These are phyloP conservation scores for Odontesthes bonariensis DNA, from an alignment of 2,113 vertebrate genomes.

Conservation along the genomic window DNA sequence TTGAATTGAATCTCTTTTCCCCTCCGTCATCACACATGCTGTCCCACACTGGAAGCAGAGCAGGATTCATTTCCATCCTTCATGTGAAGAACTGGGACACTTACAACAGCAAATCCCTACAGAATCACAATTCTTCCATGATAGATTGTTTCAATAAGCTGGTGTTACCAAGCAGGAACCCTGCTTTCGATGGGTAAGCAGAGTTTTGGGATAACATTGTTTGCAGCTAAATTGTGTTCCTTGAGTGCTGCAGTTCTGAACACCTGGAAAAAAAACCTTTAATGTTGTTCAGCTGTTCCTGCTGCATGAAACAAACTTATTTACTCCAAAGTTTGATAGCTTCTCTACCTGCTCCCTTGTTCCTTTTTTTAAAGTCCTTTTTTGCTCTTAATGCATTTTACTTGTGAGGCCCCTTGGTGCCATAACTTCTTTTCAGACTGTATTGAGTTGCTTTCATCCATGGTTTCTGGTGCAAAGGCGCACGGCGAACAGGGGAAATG, in stretches of 20 bases:
- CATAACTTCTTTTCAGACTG: constrained; percentile 28
- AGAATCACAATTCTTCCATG: neutral
- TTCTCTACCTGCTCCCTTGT: neutral
- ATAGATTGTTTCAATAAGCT: constrained; percentile 52
- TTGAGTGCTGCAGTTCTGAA: constrained; percentile 15
- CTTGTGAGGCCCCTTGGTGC: constrained; percentile 18
- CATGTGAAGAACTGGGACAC: constrained; percentile 16
- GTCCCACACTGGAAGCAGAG: neutral
- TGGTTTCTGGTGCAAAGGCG: constrained; percentile 58
- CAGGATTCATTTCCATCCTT: constrained; percentile 21
- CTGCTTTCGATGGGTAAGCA: constrained; percentile 35
- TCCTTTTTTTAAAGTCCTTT: neutral
- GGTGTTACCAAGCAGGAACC: constrained; percentile 24
- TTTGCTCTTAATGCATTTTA: constrained; percentile 14
- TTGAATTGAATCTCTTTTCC: neutral
- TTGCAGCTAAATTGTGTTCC: constrained; percentile 21
- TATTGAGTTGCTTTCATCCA: constrained; percentile 60
- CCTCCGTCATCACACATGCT: neutral
- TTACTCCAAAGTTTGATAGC: constrained; percentile 33
- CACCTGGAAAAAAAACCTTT: constrained; percentile 28
- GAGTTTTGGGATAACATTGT: constrained; percentile 44
- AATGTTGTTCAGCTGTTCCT: constrained; percentile 39
- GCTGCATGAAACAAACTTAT: constrained; percentile 46
- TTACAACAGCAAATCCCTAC: constrained; percentile 7
- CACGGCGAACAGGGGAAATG: constrained; percentile 39